These are phyloP conservation scores for Amphipoea lucens DNA, from an alignment of 2,888 invertebrate species.

Conservation along the genomic window DNA sequence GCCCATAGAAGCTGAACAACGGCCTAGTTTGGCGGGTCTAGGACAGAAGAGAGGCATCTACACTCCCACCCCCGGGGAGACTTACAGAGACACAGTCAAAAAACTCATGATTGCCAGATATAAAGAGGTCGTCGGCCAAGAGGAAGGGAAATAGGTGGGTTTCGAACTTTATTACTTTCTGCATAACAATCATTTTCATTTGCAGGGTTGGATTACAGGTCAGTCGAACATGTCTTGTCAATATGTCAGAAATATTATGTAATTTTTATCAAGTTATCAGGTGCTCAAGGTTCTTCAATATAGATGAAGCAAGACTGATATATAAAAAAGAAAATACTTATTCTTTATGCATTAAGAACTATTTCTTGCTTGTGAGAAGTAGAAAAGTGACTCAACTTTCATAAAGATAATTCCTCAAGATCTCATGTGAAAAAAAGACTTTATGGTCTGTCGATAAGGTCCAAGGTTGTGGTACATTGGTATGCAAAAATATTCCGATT, in stretches of 20 bases:
- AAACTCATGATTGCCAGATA: conserved; percentile 97
- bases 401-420: conserved; percentile 49
- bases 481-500: conserved; percentile 59
- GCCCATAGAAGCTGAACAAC: conserved; percentile 95
- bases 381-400: conserved; percentile 35
- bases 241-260: conserved; percentile 14
- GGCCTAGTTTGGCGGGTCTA: conserved; percentile 95
- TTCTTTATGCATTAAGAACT: conserved; percentile 1
- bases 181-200: conserved; percentile 64
- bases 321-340: conserved; percentile 19
- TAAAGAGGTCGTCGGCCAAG: conserved; percentile 93
- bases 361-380: conserved; percentile 16
- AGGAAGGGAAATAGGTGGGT: conserved; percentile 88
- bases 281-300: conserved; percentile 38
- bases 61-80: conserved; percentile 95
- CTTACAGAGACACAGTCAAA: conserved; percentile 97
- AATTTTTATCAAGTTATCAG: conserved; percentile 19
- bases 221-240: conserved; percentile 66
- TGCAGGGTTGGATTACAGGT: conserved; percentile 80
- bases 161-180: conserved; percentile 65
- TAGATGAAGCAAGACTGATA: conserved; percentile 36
- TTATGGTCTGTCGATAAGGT: conserved; percentile 32
- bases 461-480: conserved; percentile 66
- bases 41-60: conserved; percentile 95
- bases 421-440: conserved; percentile 42